Evolutionary conservation across 2,888 invertebrate genomes (phyloP).

Genomic region (Hoplodrina ambigua): DNA sequence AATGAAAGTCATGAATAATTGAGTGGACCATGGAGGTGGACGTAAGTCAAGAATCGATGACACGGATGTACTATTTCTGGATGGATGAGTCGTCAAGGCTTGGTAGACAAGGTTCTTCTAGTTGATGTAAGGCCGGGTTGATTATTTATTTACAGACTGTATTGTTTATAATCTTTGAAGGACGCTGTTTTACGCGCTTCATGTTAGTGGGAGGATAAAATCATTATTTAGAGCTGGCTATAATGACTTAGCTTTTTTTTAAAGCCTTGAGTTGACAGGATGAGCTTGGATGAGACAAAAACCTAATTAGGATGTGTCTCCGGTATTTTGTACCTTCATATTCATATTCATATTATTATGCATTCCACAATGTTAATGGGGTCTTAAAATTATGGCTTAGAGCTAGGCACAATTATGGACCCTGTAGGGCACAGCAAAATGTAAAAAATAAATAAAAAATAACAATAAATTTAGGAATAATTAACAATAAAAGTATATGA

Average conservation of each 20-base stretch:
- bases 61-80: slow-evolving; percentile 39
- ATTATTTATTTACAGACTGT: slow-evolving; percentile 25
- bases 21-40: slow-evolving; percentile 59
- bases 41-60: slow-evolving; percentile 66
- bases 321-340: too few species aligned
- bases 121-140: neutral
- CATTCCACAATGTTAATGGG: too few species aligned
- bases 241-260: too few species aligned
- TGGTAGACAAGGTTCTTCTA: slow-evolving; percentile 1
- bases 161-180: neutral
- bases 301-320: too few species aligned
- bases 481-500: too few species aligned
- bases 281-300: neutral
- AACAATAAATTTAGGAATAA: too few species aligned
- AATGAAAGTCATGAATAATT: slow-evolving; percentile 70
- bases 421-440: too few species aligned
- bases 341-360: too few species aligned
- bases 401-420: too few species aligned
- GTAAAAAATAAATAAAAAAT: too few species aligned
- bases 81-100: slow-evolving; percentile 36
- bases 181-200: neutral
- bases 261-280: neutral
- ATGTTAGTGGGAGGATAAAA: neutral
- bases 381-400: too few species aligned
- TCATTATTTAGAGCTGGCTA: neutral